Evolutionary conservation across 2,888 invertebrate genomes (phyloP).

Genomic region (Hoplodrina blanda): DNA sequence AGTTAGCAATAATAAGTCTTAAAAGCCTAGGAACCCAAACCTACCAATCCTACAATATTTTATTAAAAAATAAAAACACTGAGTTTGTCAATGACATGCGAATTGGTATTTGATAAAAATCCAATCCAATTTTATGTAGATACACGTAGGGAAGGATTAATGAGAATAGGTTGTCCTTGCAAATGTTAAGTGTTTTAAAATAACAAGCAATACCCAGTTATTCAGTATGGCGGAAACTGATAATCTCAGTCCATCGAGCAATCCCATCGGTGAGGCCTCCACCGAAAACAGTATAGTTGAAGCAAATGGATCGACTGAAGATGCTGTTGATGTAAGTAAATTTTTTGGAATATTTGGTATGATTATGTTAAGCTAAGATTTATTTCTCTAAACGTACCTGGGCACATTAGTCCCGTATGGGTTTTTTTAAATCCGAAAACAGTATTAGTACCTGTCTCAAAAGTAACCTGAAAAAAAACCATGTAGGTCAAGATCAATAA

Average conservation of each 20-base stretch:
- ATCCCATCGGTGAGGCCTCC: slow-evolving; percentile 70
- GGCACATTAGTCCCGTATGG: too few species aligned
- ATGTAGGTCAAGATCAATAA: slow-evolving; percentile 26
- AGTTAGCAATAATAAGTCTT: background rate
- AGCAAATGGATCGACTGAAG: slow-evolving; percentile 68
- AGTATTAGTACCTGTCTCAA: background rate
- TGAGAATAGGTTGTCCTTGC: slow-evolving; percentile 32
- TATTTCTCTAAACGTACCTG: too few species aligned
- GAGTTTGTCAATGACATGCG: slow-evolving; percentile 21
- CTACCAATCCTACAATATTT: too few species aligned
- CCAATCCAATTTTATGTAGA: slow-evolving; percentile 21
- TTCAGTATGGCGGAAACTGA: slow-evolving; percentile 60
- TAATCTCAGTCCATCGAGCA: slow-evolving; percentile 69
- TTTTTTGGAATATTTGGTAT: background rate
- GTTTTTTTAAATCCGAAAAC: background rate
- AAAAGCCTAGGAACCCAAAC: slow-evolving; percentile 15
- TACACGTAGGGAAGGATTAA: slow-evolving; percentile 31
- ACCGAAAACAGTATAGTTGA: slow-evolving; percentile 65
- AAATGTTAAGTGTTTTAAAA: slow-evolving; percentile 33
- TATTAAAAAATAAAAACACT: slow-evolving; percentile 11
- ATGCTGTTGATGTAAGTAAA: slow-evolving; percentile 79
- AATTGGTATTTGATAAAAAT: slow-evolving; percentile 29
- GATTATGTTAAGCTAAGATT: background rate
- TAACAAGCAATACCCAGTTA: slow-evolving; percentile 31
- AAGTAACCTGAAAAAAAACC: slow-evolving; percentile 47